Conservation (phyloP, 2,113 vertebrate genomes). For the Rissa tridactyla region DNA sequence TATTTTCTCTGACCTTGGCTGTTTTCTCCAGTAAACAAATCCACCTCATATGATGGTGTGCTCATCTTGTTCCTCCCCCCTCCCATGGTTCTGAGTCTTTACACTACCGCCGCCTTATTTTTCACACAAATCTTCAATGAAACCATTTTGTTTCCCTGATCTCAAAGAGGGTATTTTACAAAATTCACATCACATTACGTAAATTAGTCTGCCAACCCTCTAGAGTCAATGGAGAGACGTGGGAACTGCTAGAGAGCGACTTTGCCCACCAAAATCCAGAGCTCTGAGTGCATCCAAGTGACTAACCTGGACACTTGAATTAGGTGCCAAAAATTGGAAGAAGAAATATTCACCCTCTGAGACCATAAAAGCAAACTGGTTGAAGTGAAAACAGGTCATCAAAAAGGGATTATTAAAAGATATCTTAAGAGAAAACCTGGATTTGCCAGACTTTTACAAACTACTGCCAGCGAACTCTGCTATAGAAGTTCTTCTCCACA, state of each 20-base stretch:
- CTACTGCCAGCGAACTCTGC: neutral
- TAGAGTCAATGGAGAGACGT: neutral
- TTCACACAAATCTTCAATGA: neutral
- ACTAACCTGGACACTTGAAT: neutral
- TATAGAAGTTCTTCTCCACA: neutral
- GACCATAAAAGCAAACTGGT: neutral
- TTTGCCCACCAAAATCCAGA: neutral
- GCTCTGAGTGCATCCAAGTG: neutral
- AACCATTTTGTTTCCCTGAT: neutral
- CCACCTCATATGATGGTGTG: neutral
- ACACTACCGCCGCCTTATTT: neutral
- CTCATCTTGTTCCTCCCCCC: neutral
- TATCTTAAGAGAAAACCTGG: neutral
- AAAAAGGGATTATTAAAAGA: neutral
- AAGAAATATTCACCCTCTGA: neutral
- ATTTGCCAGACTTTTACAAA: neutral
- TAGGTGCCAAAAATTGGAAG: neutral
- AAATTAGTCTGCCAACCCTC: neutral
- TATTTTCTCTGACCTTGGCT: neutral
- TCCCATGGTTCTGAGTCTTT: neutral
- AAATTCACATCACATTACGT: neutral
- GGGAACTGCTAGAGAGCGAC: neutral
- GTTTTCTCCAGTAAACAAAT: neutral
- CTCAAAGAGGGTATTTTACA: neutral
- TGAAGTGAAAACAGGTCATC: neutral